Evolutionary conservation across 1,140 invertebrate species (phyloP), one percentile per base, ranked within the genome.

Genomic region (Lineus longissimus): DNA sequence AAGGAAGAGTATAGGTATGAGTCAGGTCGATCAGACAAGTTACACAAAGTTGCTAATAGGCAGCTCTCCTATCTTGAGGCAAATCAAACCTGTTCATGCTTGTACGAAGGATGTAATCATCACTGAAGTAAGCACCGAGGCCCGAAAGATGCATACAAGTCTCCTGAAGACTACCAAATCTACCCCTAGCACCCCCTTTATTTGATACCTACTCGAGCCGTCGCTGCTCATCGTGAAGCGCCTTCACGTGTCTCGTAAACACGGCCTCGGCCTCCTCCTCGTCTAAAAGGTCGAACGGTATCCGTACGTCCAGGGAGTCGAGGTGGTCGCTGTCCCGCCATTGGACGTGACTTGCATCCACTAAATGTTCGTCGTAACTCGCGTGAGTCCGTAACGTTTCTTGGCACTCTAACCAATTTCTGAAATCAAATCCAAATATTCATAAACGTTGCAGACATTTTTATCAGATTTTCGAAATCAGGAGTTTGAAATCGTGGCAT

Each of bases 311-410:
- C 15, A 70, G 64, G 11, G 62, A 67, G 68, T 87, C 85, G 59
- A 90, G 85, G 73, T 89, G 88, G 72, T 87, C 87, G 75, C 86
- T 87, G 75, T 91, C 89, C 27, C 89, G 88, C 92, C 91, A 93
- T 0, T 89, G 87, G 64, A 88, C 87, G 73, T 90, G 64, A 59
- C 68, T 88, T 70, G 88, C 88, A 74, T 92, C 90, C 66, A 93
- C 90, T 86, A 97, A 97, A 84, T 93, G 93, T 72, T 90, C 87
- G 65, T 90, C 87, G 83, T 94, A 96, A 76, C 95, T 91, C 2
- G 90, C 88, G 81, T 96, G 93, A 62, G 89, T 85, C 68, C 90
- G 88, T 61, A 97, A 86, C 79, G 90, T 91, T 45, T 89, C 87
- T 71, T 92, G 88, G 43, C 95, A 89, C 64, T 87, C 87, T 63